phyloP scores from a whole-genome alignment of 2,797 vertebrate species.

The Poeciliopsis gracilis region DNA sequence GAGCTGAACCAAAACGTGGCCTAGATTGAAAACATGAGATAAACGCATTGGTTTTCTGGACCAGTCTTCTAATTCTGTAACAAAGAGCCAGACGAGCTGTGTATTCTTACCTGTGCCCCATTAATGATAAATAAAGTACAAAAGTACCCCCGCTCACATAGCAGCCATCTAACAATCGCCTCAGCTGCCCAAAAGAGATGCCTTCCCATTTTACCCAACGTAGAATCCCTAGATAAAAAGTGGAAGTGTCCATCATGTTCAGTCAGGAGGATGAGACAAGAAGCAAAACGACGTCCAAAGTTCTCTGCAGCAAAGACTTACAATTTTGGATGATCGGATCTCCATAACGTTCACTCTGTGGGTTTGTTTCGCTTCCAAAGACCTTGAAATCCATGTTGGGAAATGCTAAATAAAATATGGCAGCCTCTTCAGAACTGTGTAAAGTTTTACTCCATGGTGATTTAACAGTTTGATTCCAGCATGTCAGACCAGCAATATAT shows the following conservation, averaged over 20 bases:
- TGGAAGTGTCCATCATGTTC: slow-evolving; percentile 44
- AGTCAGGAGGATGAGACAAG: slow-evolving; percentile 44
- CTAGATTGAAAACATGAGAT: slow-evolving; percentile 74
- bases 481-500: not conserved
- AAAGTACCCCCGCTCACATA: slow-evolving; percentile 72
- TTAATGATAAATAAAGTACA: slow-evolving; percentile 83
- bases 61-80: slow-evolving; percentile 65
- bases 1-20: slow-evolving; percentile 75
- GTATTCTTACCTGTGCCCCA: slow-evolving; percentile 70
- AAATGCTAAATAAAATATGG: not conserved
- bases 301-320: not conserved
- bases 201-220: slow-evolving; percentile 32
- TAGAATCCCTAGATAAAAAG: slow-evolving; percentile 65
- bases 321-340: not conserved
- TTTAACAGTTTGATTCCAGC: not conserved
- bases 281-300: not conserved
- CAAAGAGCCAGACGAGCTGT: slow-evolving; percentile 67
- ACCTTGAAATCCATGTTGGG: not conserved
- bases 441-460: not conserved
- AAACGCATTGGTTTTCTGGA: slow-evolving; percentile 76
- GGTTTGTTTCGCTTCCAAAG: not conserved
- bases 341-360: not conserved
- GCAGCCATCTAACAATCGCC: slow-evolving; percentile 72
- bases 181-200: slow-evolving; percentile 60
- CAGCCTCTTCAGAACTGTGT: not conserved